Conservation (phyloP, 2,797 vertebrate species). For the Lepidocolaptes lacrymiger region DNA sequence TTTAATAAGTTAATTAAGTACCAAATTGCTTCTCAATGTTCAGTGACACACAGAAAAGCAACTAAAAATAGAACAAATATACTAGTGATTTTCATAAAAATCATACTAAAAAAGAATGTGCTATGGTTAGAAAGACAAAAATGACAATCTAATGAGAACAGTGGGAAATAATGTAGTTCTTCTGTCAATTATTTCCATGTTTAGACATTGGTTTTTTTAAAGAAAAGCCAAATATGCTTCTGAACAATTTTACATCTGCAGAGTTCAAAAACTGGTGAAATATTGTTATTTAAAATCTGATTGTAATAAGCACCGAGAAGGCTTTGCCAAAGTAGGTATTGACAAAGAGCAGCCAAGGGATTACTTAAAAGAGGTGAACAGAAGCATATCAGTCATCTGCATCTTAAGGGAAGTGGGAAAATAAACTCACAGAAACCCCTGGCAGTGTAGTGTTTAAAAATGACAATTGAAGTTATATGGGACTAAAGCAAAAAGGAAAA, state of each 20-base stretch:
- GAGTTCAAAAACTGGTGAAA: neutral
- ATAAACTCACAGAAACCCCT: neutral
- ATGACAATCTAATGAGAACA: neutral
- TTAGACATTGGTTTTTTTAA: neutral
- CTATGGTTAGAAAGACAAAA: neutral
- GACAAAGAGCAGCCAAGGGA: neutral
- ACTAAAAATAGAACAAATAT: neutral
- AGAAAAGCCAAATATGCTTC: neutral
- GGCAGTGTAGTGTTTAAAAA: neutral
- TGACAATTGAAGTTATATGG: neutral
- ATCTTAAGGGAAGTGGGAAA: neutral
- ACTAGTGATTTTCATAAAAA: conserved; percentile 2
- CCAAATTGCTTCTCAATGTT: neutral
- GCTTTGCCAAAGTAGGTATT: neutral
- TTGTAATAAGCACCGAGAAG: neutral
- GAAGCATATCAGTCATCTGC: neutral
- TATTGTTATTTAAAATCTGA: neutral
- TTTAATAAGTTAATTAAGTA: neutral
- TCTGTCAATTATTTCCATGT: neutral
- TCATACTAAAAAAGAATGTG: neutral
- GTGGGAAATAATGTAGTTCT: neutral
- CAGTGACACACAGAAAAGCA: neutral
- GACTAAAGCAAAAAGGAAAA: neutral
- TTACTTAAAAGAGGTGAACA: neutral
- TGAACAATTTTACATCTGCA: neutral